Evolutionary conservation across 2,888 invertebrate species (phyloP), one percentile per base, ranked within the genome.

Genomic region (Eupithecia tripunctaria): DNA sequence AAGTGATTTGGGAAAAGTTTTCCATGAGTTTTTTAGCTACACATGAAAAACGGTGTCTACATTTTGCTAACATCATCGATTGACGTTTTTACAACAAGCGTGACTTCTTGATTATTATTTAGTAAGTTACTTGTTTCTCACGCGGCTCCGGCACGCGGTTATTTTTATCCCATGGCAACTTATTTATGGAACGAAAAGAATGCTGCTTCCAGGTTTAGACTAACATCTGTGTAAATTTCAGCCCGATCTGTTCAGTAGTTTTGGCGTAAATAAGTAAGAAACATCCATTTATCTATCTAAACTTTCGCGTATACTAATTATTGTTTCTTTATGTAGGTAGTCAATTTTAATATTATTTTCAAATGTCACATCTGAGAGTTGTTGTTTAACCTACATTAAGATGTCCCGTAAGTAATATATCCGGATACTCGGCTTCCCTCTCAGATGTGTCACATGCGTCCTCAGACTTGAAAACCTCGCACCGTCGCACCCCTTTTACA

Each of bases 401-500:
- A 70, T 70, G 67, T 43, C 38, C 32, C 51, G 12, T 64, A 62
- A 32, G 51, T 64, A n/a, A 25, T 66, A 66, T 38, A 56, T 15
- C 56, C 21, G 47, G 10, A 32, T 56, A 47, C 51, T 70, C 70
- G 60, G 64, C 70, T 72, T 72, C 67, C 64, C 70, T 65, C 64
- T 72, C 62, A 64, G 41, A 72, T 70, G 65, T 75, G 72, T 75
- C 72, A 72, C 72, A 72, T 68, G 72, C 75, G 72, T 75, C 70
- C 67, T 75, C 25, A 68, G 67, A 71, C 70, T 70, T 70, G 72
- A 75, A 75, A 75, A 70, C 70, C 70, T 67, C 70, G 71, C 78
- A 79, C 77, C 70, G 68, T 67, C 70, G 71, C 78, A 79, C 77
- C 80, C 79, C 78, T 80, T 80, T 74, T 65, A 67, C 65, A 71